Percentiles rank a stretch among this genome's conserved stretches.
Evolutionary conservation across 2,888 invertebrate species (phyloP).

Genomic region (Agriopis marginaria): DNA sequence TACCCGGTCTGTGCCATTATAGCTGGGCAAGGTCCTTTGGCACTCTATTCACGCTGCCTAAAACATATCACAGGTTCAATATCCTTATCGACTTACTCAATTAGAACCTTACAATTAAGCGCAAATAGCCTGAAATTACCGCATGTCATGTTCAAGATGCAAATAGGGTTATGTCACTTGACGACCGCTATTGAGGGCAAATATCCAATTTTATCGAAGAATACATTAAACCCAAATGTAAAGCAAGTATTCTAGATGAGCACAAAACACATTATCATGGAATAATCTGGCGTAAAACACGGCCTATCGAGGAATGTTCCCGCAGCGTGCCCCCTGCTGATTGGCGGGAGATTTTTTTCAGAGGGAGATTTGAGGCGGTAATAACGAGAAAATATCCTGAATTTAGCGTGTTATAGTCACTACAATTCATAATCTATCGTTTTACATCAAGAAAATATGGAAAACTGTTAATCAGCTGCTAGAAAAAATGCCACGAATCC

Average conservation of each 20-base stretch:
- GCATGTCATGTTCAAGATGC: slow-evolving; percentile 82
- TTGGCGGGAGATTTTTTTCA: slow-evolving; percentile 82
- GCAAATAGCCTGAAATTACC: slow-evolving; percentile 75
- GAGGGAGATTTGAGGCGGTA: slow-evolving; percentile 60
- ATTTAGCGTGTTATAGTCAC: slow-evolving; percentile 58
- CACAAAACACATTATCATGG: slow-evolving; percentile 44
- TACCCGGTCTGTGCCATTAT: slow-evolving; percentile 83
- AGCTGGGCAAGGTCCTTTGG: slow-evolving; percentile 62
- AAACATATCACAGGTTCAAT: slow-evolving; percentile 62
- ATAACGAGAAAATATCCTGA: slow-evolving; percentile 48
- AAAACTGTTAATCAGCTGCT: slow-evolving; percentile 75
- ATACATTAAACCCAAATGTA: slow-evolving; percentile 50
- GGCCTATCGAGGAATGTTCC: slow-evolving; percentile 58
- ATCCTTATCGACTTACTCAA: slow-evolving; percentile 46
- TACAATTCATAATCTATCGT: slow-evolving; percentile 59
- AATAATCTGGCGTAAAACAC: slow-evolving; percentile 55
- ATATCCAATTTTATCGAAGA: slow-evolving; percentile 62
- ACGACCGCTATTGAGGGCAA: slow-evolving; percentile 74
- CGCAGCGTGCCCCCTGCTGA: slow-evolving; percentile 83
- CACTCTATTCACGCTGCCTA: slow-evolving; percentile 64
- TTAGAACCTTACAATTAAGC: slow-evolving; percentile 56
- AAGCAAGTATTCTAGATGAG: slow-evolving; percentile 48
- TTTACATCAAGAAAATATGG: slow-evolving; percentile 55
- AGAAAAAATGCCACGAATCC: slow-evolving; percentile 85
- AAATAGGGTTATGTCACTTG: slow-evolving; percentile 86